phyloP scores from a whole-genome alignment of 92 coral and sea anemone genomes.

The Porites lobata region DNA sequence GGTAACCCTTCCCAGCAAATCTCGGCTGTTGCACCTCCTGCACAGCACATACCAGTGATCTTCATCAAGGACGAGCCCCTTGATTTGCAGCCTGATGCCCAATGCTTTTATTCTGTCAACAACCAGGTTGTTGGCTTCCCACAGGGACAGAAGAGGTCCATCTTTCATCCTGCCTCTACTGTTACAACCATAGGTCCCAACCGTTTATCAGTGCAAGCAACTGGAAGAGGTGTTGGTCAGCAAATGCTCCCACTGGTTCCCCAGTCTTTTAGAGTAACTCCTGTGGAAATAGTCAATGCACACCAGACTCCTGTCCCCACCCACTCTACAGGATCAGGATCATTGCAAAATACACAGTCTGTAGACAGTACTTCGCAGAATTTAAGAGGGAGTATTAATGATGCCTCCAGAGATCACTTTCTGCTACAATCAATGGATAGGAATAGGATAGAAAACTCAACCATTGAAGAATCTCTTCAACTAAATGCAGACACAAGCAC shows the following conservation, averaged over 20 bases:
- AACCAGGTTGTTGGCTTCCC: background rate
- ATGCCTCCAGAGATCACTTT: background rate
- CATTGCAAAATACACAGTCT: background rate
- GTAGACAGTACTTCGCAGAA: background rate
- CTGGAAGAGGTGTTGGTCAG: background rate
- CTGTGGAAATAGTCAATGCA: background rate
- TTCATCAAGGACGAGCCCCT: slow-evolving; percentile 34
- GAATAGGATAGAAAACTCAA: background rate
- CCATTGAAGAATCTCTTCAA: background rate
- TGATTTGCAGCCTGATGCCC: background rate
- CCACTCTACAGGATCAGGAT: background rate
- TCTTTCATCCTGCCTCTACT: slow-evolving; percentile 20
- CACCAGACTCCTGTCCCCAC: background rate
- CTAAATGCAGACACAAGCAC: background rate
- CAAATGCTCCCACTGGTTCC: background rate
- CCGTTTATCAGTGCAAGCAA: background rate
- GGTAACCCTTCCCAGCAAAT: slow-evolving; percentile 13
- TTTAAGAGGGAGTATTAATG: background rate
- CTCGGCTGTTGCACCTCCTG: background rate
- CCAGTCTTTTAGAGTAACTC: background rate
- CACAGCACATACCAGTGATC: slow-evolving; percentile 35
- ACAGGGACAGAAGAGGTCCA: slow-evolving; percentile 3
- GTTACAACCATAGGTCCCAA: background rate
- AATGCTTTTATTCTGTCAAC: background rate
- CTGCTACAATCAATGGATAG: background rate